These are phyloP conservation scores for Saccostrea cuccullata DNA, from an alignment of 1,140 invertebrate genomes.

Conservation along the genomic window DNA sequence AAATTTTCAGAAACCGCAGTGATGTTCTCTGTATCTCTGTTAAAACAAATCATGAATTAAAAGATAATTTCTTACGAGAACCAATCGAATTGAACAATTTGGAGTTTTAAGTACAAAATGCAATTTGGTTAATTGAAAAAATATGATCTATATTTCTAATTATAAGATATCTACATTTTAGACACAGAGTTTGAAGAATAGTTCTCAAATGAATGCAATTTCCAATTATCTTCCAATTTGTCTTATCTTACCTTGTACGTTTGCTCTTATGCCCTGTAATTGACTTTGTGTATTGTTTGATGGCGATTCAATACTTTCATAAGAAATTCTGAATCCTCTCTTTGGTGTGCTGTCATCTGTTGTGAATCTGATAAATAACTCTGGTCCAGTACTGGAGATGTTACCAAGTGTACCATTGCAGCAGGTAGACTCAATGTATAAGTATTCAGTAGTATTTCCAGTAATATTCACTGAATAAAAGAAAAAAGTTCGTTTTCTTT, in stretches of 20 bases:
- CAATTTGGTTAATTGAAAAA: too few relatives aligned
- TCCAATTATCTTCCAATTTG: neutral
- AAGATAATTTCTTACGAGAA: neutral
- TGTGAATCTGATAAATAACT: neutral
- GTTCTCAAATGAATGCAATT: neutral
- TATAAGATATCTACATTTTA: neutral
- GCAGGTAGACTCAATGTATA: neutral
- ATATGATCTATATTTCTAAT: too few relatives aligned
- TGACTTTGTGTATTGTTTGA: neutral
- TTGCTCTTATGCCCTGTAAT: neutral
- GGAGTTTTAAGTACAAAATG: too few relatives aligned
- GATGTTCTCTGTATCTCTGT: too few relatives aligned
- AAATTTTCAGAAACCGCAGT: neutral
- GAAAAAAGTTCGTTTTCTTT: neutral
- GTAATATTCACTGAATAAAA: neutral
- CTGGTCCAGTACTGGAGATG: neutral
- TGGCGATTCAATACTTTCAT: neutral
- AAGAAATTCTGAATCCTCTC: neutral
- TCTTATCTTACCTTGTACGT: neutral
- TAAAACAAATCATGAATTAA: neutral
- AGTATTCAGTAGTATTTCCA: neutral
- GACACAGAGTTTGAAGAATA: neutral
- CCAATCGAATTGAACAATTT: too few relatives aligned
- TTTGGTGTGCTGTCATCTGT: conserved; percentile 9
- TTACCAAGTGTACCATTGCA: neutral